phyloP scores from a whole-genome alignment of 2,797 vertebrate genomes.

The Danio jaintianensis region DNA sequence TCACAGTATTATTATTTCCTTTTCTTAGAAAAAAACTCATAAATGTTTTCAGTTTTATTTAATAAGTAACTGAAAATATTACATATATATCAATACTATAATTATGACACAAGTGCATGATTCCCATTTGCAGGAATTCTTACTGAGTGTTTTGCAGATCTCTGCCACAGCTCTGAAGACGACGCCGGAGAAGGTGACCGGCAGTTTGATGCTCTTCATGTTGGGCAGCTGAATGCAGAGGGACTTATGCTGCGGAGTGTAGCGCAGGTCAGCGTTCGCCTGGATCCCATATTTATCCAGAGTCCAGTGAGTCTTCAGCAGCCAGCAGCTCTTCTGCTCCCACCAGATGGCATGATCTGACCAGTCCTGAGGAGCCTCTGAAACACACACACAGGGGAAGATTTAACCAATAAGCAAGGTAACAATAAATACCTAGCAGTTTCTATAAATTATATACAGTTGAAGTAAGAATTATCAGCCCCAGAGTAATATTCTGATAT shows the following conservation, averaged over 20 bases:
- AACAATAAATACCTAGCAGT: no score
- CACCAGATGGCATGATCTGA: constrained; percentile 98
- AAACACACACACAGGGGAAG: constrained; percentile 39
- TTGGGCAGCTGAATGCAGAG: constrained; percentile 91
- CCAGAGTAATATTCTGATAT: no score
- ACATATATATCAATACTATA: neutral
- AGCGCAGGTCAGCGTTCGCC: constrained; percentile 91
- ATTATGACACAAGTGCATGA: neutral
- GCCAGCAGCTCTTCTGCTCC: constrained; percentile 93
- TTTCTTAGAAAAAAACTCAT: no score
- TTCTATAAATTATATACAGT: no score
- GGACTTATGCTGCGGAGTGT: constrained; percentile 92
- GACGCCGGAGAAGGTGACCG: constrained; percentile 89
- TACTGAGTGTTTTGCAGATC: constrained; percentile 92
- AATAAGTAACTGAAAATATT: neutral
- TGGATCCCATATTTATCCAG: constrained; percentile 95
- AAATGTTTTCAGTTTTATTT: neutral
- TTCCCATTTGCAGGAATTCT: constrained; percentile 63
- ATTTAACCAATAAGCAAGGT: no score
- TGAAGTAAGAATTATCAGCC: no score
- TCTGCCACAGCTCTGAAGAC: constrained; percentile 91
- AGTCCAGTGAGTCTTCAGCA: constrained; percentile 97
- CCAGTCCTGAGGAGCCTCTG: constrained; percentile 92
- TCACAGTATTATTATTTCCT: no score
- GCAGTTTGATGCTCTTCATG: constrained; percentile 88